phyloP scores from a whole-genome alignment of 2,888 invertebrate genomes.

The Hydriomena furcata region DNA sequence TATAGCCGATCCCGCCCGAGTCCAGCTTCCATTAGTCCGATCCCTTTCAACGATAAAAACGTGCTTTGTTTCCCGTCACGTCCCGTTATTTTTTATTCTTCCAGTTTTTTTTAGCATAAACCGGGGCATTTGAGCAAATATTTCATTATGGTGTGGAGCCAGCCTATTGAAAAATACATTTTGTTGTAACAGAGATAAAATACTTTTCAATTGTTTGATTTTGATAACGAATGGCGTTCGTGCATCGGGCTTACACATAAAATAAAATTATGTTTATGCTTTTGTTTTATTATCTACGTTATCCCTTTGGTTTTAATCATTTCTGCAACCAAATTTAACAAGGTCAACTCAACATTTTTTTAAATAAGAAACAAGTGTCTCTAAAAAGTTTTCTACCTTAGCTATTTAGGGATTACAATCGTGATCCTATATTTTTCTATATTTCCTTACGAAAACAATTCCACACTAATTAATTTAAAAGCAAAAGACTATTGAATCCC shows the following conservation, averaged over 20 bases:
- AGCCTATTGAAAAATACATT: slow-evolving; percentile 61
- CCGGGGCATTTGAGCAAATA: slow-evolving; percentile 65
- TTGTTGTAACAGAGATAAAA: slow-evolving; percentile 60
- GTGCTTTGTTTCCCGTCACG: slow-evolving; percentile 75
- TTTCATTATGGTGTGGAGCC: slow-evolving; percentile 65
- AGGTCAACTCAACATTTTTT: no score
- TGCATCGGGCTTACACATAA: slow-evolving; percentile 19
- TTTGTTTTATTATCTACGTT: neutral
- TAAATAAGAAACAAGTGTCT: no score
- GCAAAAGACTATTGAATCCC: no score
- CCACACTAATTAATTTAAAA: no score
- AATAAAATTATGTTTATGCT: neutral
- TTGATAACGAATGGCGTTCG: slow-evolving; percentile 58
- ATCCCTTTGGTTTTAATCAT: no score
- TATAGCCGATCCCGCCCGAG: slow-evolving; percentile 49
- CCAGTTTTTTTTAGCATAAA: slow-evolving; percentile 61
- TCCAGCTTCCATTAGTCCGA: slow-evolving; percentile 66
- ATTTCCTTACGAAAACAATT: no score
- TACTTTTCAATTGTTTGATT: slow-evolving; percentile 62
- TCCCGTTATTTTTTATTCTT: slow-evolving; percentile 69
- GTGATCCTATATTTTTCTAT: no score
- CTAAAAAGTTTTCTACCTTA: no score
- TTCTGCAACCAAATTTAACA: no score
- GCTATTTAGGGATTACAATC: no score
- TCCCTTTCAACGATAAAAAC: slow-evolving; percentile 72